Conservation (phyloP, 2,113 vertebrate genomes). For the Malurus melanocephalus region DNA sequence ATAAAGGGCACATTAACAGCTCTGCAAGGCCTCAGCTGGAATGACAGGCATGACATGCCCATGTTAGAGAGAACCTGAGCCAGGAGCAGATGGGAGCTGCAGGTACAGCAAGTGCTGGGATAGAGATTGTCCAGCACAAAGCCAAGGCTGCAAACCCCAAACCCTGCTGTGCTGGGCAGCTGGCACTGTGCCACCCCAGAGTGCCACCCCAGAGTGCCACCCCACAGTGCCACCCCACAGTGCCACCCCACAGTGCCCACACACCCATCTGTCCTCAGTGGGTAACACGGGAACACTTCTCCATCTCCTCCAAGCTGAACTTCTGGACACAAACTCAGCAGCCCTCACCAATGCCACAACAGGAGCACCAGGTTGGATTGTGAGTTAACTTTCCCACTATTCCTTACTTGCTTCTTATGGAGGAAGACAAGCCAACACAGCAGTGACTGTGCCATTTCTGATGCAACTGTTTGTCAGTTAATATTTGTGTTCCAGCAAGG, state of each 20-base stretch:
- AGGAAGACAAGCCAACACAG: background rate
- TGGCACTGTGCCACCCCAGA: background rate
- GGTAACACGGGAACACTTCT: background rate
- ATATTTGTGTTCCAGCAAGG: slow-evolving; percentile 36
- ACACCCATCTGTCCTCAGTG: rapidly evolving
- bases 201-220: no score
- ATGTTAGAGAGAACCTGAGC: background rate
- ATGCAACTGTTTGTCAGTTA: slow-evolving; percentile 40
- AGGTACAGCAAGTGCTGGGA: background rate
- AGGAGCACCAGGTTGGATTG: background rate
- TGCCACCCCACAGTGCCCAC: background rate
- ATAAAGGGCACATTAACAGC: background rate
- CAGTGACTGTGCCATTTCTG: background rate
- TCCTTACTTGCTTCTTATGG: background rate
- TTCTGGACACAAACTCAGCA: background rate
- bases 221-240: background rate
- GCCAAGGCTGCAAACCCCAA: rapidly evolving
- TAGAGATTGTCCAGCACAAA: background rate
- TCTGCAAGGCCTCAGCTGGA: background rate
- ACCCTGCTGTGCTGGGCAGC: background rate
- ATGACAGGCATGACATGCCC: background rate
- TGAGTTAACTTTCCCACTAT: background rate
- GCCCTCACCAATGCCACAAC: rapidly evolving
- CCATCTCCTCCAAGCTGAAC: background rate
- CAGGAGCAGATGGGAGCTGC: background rate